Evolutionary conservation across 35 echinoderm and acorn worm genomes (phyloP).

Genomic region (Ptychodera flava): DNA sequence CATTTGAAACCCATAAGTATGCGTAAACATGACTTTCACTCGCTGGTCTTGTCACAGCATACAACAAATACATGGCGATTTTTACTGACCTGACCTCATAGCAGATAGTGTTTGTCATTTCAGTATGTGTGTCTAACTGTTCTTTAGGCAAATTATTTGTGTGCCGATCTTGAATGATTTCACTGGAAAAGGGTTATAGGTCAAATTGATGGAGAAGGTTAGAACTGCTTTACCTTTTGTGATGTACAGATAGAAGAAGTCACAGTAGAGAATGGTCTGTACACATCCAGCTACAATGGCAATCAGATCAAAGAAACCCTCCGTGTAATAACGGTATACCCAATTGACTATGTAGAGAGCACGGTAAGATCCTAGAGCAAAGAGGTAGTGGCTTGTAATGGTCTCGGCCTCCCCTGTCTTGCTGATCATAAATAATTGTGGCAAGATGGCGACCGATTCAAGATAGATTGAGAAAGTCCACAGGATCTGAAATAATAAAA

Average conservation of each 20-base stretch:
- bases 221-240: conserved; percentile 99
- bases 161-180: too few relatives aligned
- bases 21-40: too few relatives aligned
- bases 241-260: conserved; percentile 99
- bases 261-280: conserved; percentile 98
- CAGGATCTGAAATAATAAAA: conserved; percentile 52
- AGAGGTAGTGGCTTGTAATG: conserved; percentile 97
- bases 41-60: too few relatives aligned
- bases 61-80: too few relatives aligned
- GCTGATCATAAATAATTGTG: conserved; percentile 98
- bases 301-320: conserved; percentile 98
- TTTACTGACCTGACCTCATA: too few relatives aligned
- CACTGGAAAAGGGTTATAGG: too few relatives aligned
- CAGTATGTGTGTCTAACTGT: too few relatives aligned
- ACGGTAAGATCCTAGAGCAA: conserved; percentile 88
- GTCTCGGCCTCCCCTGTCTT: conserved; percentile 98
- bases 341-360: conserved; percentile 99
- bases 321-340: conserved; percentile 94
- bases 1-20: too few relatives aligned
- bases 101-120: too few relatives aligned
- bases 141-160: too few relatives aligned
- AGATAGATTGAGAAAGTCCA: conserved; percentile 99
- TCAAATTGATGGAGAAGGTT: too few relatives aligned
- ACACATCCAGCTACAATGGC: conserved; percentile 95
- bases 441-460: conserved; percentile 95